Evolutionary conservation across 1,140 invertebrate species (phyloP).

Genomic region (Drosophila murphyi): DNA sequence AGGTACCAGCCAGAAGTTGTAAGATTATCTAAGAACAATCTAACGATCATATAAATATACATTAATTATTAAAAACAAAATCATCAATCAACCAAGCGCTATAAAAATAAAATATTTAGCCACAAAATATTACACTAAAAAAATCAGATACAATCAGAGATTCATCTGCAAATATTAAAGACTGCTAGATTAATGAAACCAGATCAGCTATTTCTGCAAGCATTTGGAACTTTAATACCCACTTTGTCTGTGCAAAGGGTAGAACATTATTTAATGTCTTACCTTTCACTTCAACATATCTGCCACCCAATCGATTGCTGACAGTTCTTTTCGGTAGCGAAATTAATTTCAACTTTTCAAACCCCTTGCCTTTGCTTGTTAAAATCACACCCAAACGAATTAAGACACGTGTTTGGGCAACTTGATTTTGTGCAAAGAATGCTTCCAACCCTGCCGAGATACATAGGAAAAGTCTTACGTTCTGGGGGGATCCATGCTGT

Average conservation of each 20-base stretch:
- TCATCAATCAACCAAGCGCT: too few species aligned
- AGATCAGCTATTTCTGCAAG: too few species aligned
- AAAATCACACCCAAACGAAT: conserved; percentile 75
- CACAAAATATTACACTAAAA: too few species aligned
- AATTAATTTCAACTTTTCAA: conserved; percentile 60
- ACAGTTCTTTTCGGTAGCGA: conserved; percentile 34
- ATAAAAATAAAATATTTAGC: too few species aligned
- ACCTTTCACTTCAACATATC: background rate
- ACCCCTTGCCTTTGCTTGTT: conserved; percentile 53
- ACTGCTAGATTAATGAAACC: too few species aligned
- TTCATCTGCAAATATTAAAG: too few species aligned
- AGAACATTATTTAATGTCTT: background rate
- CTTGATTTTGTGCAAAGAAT: conserved; percentile 54
- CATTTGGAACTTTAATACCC: too few species aligned
- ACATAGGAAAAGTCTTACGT: conserved; percentile 20
- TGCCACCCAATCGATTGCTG: conserved; percentile 38
- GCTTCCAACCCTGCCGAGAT: conserved; percentile 44
- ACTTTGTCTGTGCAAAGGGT: too few species aligned
- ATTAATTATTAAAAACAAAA: too few species aligned
- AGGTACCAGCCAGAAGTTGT: background rate
- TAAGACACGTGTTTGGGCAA: conserved; percentile 67
- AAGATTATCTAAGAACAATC: too few species aligned
- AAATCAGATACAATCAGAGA: too few species aligned
- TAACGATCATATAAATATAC: too few species aligned
- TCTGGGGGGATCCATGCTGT: conserved; percentile 59